Evolutionary conservation across 2,888 invertebrate genomes (phyloP), one percentile per base, ranked within the genome.

Genomic region (Pachydiplax longipennis): DNA sequence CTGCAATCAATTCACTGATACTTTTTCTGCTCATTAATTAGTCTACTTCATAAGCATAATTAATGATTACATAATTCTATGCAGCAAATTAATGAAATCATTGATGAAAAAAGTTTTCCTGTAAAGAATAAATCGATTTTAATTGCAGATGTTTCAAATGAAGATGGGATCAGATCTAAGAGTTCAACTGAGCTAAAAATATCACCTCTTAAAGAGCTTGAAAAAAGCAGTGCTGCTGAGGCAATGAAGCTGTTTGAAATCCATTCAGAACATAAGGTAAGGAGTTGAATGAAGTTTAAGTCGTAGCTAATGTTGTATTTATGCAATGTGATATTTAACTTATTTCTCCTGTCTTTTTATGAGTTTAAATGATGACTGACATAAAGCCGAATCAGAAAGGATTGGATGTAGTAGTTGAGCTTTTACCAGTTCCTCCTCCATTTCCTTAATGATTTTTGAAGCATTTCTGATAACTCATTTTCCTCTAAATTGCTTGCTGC

Each of bases 341-440:
- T 80, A 2, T 35, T 35, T 18, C 4, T 37, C 37, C 31, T 25
- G 25, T 31, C 25, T 13, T 31, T 13, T 31, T 13, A 10, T 2
- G n/a, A n/a, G 37, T 58, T 58, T 37, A 87, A 61, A 37, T 87
- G 87, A 87, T 65, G 87, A 61, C 61, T 37, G 12, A 87, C 87
- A 87, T 87, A 87, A 87, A 61, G 87, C 87, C 87, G 87, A 87
- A 37, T 87, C 58, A 22, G 87, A 87, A 25, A 61, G 87, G 65
- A 87, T 40, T 8, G 35, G 87, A 37, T 22, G 18, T 61, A 3
- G 87, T 37, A 87, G 87, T 73, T 73, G 73, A 73, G 61, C 35
- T 37, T 35, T 22, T 37, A n/a, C 3, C 2, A 87, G 87, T 37
- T 87, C 58, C 87, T 87, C 61, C 61, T n/a, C 58, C n/a, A 37